Percentiles rank a stretch among this genome's conserved stretches.
Conservation (phyloP, 2,113 vertebrate genomes). For the Garra rufa region DNA sequence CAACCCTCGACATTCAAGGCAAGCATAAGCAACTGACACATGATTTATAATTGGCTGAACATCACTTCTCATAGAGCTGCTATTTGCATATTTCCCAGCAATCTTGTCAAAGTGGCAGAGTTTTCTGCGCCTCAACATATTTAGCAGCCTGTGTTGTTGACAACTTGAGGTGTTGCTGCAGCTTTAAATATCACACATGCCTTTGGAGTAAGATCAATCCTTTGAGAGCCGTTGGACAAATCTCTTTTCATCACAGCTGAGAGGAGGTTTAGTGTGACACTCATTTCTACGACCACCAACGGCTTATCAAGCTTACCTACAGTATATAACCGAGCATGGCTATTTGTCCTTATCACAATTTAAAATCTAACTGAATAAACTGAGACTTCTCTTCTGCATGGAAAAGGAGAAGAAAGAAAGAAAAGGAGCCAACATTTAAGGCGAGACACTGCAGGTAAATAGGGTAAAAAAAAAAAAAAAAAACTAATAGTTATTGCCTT, state of each 20-base stretch:
- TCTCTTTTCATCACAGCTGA: constrained; percentile 25
- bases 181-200: constrained; percentile 38
- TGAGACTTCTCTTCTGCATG: not conserved
- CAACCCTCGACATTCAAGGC: constrained; percentile 33
- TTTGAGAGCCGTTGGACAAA: constrained; percentile 20
- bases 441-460: no score
- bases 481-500: no score
- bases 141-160: constrained; percentile 50
- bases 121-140: constrained; percentile 43
- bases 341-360: not conserved
- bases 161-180: constrained; percentile 49
- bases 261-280: constrained; percentile 1
- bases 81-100: constrained; percentile 55
- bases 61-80: constrained; percentile 38
- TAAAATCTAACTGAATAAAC: constrained; percentile 13
- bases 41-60: constrained; percentile 54
- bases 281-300: constrained; percentile 1
- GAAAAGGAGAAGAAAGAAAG: not conserved
- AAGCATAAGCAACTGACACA: constrained; percentile 42
- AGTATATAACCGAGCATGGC: not conserved
- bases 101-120: constrained; percentile 54
- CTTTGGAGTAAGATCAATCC: constrained; percentile 19
- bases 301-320: constrained; percentile 8
- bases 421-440: not conserved
- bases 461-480: no score